Evolutionary conservation across 2,113 vertebrate genomes (phyloP), one percentile per base, ranked within the genome.

Genomic region (Lophius piscatorius): DNA sequence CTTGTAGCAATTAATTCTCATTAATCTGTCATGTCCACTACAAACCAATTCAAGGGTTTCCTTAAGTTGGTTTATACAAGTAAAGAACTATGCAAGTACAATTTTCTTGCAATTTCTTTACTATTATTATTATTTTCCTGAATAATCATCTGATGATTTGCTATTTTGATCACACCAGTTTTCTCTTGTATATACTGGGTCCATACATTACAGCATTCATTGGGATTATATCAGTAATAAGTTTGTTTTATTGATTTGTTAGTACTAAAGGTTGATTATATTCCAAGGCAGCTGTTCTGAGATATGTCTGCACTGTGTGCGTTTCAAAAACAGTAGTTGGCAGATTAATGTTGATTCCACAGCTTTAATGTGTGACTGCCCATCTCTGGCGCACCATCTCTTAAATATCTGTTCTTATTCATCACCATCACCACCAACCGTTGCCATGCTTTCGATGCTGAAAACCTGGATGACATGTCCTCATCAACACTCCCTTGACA

Each of bases 381-480:
- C 50, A 20, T 64, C 52, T 39, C 48, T 28, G 48, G 48, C 45
- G 48, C 10, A 47, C 61, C 40, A 33, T 21, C 33, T 29, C 29
- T 36, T 36, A 11, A 23, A 49, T 40, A 38, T 62, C 39, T 48
- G 14, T 36, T 52, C 52, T 52, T 31, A 23, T 40, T 61, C 56
- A 58, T 66, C 42, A n/a, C n/a, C 33, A 9, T 14, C 20, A 39
- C 14, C n/a, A 12, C 11, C 50, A 46, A n/a, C 44, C 1, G 61
- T 81, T 81, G 69, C 69, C 54, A 81, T 79, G 71, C 68, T 76
- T 74, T 76, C 75, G n/a, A 26, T 7, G 34, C 41, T 78, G 45
- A 74, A 70, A 66, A 65, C 74, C 69, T 48, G n/a, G 52, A 34
- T 70, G 71, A 78, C 78, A 61, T 20, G 60, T 72, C 51, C 51